Base-by-base conservation (phyloP, 2,888 invertebrate genomes). In the Cantharis nigra region DNA sequence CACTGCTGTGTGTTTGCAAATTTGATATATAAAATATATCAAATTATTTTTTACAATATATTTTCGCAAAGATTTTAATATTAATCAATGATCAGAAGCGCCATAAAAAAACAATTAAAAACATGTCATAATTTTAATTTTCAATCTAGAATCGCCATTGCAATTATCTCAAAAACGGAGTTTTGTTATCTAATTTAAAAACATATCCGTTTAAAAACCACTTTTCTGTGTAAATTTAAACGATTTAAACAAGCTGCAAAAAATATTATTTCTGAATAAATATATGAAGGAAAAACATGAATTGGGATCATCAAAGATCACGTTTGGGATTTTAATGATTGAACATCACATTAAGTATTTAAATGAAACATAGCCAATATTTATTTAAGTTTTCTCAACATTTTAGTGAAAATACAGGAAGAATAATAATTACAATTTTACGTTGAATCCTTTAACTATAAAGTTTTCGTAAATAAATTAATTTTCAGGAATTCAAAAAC, bases 251-350 rank as follows among this genome's bases (percentile, higher is more conserved):
- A 67, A 67, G 26, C 64, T 11, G 26, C 20, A 67, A 67, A 67
- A 65, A 23, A 23, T 16, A 14, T 67, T 23, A 23, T 67, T 67
- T 20, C 20, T 26, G 26, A 13, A 67, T 67, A 67, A 67, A 67
- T 23, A 23, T 67, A 67, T 26, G 65, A n/a, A 7, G n/a, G 65
- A 23, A 67, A 67, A 67, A 67, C 65, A 67, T 67, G 26, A 23
- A 23, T 20, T 67, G 65, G 65, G 65, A 67, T 67, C 26, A 20
- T 67, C 65, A 67, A 67, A 67, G 65, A 67, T 67, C 26, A 67
- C 65, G 65, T 67, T 67, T 67, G 65, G 65, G 23, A 67, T 23
- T 67, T 67, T 26, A 67, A 67, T 23, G 65, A 67, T 67, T 67
- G 23, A 67, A 67, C 26, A 67, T 67, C 7, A 23, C 65, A 67